A percentile compares a stretch with the other conserved stretches of the same genome.
Conservation (phyloP, 2,888 invertebrate species). For the Ferrisia virgata region DNA sequence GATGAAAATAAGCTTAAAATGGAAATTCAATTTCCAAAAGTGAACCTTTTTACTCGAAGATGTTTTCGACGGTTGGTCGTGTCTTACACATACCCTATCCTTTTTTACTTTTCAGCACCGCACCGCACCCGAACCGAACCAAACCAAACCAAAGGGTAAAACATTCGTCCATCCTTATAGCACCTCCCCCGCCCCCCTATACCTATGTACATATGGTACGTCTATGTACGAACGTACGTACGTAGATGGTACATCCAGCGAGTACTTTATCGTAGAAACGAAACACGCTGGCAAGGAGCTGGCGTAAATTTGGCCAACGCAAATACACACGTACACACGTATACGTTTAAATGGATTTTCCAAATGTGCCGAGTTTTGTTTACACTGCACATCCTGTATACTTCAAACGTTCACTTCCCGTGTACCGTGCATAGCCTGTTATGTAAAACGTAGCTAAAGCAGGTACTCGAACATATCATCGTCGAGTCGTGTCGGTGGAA, state of each 20-base stretch:
- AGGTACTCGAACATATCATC: neutral
- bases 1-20: neutral
- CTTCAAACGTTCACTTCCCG: neutral
- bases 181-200: too few relatives aligned
- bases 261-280: too few relatives aligned
- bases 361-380: neutral
- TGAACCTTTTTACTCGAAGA: neutral
- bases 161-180: neutral
- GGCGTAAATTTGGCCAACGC: neutral
- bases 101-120: too few relatives aligned
- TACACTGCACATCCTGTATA: neutral
- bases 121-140: too few relatives aligned
- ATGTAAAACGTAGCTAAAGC: neutral
- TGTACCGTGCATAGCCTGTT: neutral
- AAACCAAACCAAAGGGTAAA: too few relatives aligned
- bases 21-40: slow-evolving; percentile 21
- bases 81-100: neutral
- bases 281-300: neutral
- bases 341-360: neutral
- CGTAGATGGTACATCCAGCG: too few relatives aligned
- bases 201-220: too few relatives aligned
- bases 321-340: neutral
- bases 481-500: neutral
- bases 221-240: too few relatives aligned
- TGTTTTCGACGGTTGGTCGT: neutral